Evolutionary conservation across 2,797 vertebrate species (phyloP), one percentile per base, ranked within the genome.

Genomic region (Coranthus polyacanthus): DNA sequence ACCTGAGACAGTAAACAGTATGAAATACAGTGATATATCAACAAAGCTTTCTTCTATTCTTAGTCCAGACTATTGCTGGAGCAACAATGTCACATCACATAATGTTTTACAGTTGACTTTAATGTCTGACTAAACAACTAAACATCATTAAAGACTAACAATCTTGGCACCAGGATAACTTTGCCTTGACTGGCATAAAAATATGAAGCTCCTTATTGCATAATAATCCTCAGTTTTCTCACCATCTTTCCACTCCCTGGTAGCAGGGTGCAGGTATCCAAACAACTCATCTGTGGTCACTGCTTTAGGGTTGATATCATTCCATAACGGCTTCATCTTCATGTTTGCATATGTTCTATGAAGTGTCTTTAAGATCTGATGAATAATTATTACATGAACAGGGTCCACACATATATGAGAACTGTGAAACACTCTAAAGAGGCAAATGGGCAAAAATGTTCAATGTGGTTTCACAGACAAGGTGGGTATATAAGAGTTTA

Each of bases 181-280:
- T 16, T 11, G 12, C 1, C 17, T 54, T 46, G 18, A 67, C 18
- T 67, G 42, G 2, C 12, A 74, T 51, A 16, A 56, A 61, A 59
- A 60, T 52, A 16, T 41, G 17, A 15, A 75, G 16, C 12, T 75
- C 7, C 13, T 60, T 20, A 46, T 41, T 52, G 39, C 63, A 71
- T 41, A 12, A 37, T 24, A 64, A 41, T 46, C 20, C 42, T 49
- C 11, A n/a, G 46, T 5, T 15, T 21, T 18, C 83, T 82, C 82
- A 95, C 94, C 95, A 64, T 96, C 91, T 86, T 95, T 93, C 93
- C 94, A 90, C 68, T 96, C 93, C 62, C 94, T 85, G 26, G 92
- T 92, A 12, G 85, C 92, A 54, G 91, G 93, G 78, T 94, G 92
- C 83, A 95, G 87, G 76, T 93, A 95, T 13, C 93, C 92, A 81